A percentile compares a stretch with the other conserved stretches of the same genome.
Evolutionary conservation across 2,888 invertebrate species (phyloP).

Genomic region (Thumatha senex): DNA sequence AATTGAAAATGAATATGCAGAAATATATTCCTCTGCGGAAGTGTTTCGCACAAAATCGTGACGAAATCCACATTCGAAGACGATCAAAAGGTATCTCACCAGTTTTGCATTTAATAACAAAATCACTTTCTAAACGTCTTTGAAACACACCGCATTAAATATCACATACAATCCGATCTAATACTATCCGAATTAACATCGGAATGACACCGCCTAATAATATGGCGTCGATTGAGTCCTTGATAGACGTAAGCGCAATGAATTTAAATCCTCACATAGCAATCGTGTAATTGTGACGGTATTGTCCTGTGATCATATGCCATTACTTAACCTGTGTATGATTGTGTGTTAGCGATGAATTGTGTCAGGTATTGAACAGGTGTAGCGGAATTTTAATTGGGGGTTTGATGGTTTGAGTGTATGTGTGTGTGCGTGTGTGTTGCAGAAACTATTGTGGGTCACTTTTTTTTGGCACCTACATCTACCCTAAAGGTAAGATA

Average conservation of each 20-base stretch:
- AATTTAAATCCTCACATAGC: slow-evolving; percentile 15
- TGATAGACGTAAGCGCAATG: slow-evolving; percentile 17
- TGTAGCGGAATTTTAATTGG: background rate
- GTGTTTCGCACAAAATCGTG: too few relatives aligned
- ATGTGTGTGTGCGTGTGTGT: background rate
- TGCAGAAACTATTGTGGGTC: background rate
- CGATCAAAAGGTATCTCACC: too few relatives aligned
- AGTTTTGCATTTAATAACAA: too few relatives aligned
- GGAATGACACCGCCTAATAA: slow-evolving; percentile 63
- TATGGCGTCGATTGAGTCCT: slow-evolving; percentile 42
- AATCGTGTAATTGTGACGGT: slow-evolving; percentile 33
- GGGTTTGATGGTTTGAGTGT: background rate
- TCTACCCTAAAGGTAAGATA: too few relatives aligned
- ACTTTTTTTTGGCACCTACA: background rate
- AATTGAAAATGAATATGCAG: too few relatives aligned
- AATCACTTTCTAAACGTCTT: slow-evolving; percentile 7
- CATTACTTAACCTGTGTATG: slow-evolving; percentile 40
- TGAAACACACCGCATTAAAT: slow-evolving; percentile 22
- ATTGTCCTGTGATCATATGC: slow-evolving; percentile 50
- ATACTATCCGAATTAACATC: slow-evolving; percentile 57
- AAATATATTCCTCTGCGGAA: too few relatives aligned
- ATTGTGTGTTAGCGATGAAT: background rate
- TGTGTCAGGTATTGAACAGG: background rate
- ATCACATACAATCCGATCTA: slow-evolving; percentile 38
- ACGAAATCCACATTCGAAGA: too few relatives aligned